phyloP scores from a whole-genome alignment of 2,888 invertebrate genomes.

The Drosophila leonis region DNA sequence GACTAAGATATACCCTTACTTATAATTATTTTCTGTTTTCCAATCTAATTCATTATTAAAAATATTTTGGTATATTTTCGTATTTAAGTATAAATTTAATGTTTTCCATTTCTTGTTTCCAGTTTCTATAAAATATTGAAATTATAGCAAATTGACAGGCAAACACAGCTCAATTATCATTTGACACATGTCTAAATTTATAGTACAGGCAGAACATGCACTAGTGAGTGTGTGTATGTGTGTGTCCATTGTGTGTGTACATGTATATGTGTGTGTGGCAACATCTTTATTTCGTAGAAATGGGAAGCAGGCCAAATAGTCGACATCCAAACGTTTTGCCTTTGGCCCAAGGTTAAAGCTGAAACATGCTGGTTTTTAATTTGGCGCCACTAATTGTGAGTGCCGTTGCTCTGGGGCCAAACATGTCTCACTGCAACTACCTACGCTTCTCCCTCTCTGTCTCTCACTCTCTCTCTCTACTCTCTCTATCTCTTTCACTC shows the following conservation, averaged over 20 bases:
- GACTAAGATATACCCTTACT: background rate
- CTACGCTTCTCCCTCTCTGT: background rate
- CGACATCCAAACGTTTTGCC: conserved; percentile 20
- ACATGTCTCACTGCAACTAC: conserved; percentile 19
- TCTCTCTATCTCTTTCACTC: background rate
- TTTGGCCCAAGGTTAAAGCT: conserved; percentile 57
- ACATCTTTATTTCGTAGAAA: conserved; percentile 37
- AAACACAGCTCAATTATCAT: conserved; percentile 49
- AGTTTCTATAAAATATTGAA: conserved; percentile 9
- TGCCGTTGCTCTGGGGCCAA: conserved; percentile 42
- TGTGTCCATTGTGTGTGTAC: too few species aligned
- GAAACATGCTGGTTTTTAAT: conserved; percentile 56
- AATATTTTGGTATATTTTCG: background rate
- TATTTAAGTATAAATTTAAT: background rate
- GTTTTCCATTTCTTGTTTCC: background rate
- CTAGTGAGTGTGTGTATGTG: background rate
- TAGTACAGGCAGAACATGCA: conserved; percentile 7
- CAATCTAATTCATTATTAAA: background rate
- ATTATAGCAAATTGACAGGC: conserved; percentile 24
- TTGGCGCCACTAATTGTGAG: conserved; percentile 67
- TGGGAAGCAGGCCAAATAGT: background rate
- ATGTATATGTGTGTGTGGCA: conserved; percentile 1
- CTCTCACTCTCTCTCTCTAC: background rate
- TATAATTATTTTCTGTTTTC: background rate
- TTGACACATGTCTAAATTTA: conserved; percentile 55